Percentiles rank a stretch among this genome's conserved stretches.
Conservation (phyloP, 2,113 vertebrate species). For the Loxodonta africana region DNA sequence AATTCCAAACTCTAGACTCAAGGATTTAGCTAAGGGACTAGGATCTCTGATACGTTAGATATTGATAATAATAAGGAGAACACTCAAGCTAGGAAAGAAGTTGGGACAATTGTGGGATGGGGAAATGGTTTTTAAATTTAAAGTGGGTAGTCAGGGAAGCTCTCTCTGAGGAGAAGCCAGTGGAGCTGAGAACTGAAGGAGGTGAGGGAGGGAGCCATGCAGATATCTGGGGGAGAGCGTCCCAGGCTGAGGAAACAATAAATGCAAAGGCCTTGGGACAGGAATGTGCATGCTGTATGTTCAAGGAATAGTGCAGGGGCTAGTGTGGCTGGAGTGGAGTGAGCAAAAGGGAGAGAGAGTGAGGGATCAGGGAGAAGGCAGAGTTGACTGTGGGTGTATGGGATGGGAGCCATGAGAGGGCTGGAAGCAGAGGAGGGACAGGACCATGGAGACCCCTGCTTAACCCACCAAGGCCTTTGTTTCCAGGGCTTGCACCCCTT, state of each 20-base stretch:
- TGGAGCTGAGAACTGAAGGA: background rate
- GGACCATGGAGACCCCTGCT: conserved; percentile 18
- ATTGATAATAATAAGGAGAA: background rate
- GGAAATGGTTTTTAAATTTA: background rate
- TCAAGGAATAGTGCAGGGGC: background rate
- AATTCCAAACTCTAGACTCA: conserved; percentile 20
- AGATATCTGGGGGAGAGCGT: too few relatives aligned
- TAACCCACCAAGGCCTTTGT: background rate
- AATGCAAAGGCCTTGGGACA: background rate
- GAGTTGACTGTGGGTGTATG: background rate
- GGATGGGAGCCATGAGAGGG: background rate
- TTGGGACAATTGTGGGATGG: background rate
- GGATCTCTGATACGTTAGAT: background rate
- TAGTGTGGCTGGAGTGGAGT: background rate
- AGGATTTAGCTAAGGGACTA: background rate
- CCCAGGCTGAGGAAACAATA: background rate
- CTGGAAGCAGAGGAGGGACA: conserved; percentile 37
- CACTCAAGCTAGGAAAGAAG: background rate
- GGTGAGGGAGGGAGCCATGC: background rate
- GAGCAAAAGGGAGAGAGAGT: background rate
- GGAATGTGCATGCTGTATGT: background rate
- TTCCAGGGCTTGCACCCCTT: background rate
- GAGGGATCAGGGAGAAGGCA: background rate
- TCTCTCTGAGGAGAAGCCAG: background rate
- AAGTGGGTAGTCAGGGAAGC: background rate